Evolutionary conservation across 2,888 invertebrate species (phyloP).

Genomic region (Drosophila lacicola): DNA sequence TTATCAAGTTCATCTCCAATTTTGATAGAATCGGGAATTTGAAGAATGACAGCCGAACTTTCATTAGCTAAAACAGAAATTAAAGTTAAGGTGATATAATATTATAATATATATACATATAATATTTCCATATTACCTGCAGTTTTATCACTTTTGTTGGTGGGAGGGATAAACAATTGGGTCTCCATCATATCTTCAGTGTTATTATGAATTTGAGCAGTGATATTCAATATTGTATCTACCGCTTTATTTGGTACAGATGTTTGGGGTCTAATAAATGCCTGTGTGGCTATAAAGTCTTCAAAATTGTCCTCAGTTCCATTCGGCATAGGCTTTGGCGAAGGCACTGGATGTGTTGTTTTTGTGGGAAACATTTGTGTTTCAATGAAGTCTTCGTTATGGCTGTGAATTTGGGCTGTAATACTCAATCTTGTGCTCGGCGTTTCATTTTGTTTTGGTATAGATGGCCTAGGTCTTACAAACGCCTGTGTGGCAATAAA

Average conservation of each 20-base stretch:
- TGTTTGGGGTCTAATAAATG: slow-evolving; percentile 4
- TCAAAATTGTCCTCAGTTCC: slow-evolving; percentile 3
- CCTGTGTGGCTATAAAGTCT: slow-evolving; percentile 36
- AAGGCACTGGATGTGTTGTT: background rate
- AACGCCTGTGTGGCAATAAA: slow-evolving; percentile 35
- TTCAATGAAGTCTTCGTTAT: slow-evolving; percentile 19
- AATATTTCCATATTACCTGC: slow-evolving; percentile 20
- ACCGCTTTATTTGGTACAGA: background rate
- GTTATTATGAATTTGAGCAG: background rate
- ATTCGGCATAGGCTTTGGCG: background rate
- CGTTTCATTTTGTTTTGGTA: background rate
- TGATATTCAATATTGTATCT: background rate
- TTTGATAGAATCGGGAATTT: slow-evolving; percentile 24
- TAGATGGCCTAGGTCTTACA: background rate
- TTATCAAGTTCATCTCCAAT: slow-evolving; percentile 39
- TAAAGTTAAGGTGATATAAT: background rate
- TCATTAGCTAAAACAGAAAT: slow-evolving; percentile 3
- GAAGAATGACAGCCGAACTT: background rate
- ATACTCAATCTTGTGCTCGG: slow-evolving; percentile 8
- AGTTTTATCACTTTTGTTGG: background rate
- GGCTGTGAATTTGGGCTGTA: slow-evolving; percentile 18
- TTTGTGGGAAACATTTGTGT: slow-evolving; percentile 1
- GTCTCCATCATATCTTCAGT: slow-evolving; percentile 41
- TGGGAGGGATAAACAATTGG: slow-evolving; percentile 26
- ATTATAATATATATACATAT: background rate